A percentile compares a stretch with the other conserved stretches of the same genome.
These are phyloP conservation scores for Poecilia velifera DNA, from an alignment of 2,797 vertebrate genomes.

Conservation along the genomic window DNA sequence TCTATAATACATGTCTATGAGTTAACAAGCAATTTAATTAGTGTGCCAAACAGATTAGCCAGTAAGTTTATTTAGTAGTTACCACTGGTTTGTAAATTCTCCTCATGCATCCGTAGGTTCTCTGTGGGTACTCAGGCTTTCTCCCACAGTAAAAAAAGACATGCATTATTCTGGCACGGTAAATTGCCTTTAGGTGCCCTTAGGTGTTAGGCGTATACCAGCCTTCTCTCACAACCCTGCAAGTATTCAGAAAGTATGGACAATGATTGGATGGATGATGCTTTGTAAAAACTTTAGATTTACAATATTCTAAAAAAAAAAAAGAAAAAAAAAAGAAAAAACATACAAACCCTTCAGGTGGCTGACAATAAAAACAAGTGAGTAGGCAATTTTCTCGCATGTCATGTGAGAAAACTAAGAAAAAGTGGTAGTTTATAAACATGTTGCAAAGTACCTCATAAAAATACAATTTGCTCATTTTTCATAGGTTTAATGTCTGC, in stretches of 20 bases:
- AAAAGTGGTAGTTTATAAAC: too few species aligned
- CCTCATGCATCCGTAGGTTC: too few species aligned
- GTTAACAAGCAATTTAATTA: too few species aligned
- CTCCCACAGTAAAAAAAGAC: not conserved
- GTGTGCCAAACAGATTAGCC: too few species aligned
- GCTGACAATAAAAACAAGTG: not conserved
- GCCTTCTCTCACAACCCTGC: not conserved
- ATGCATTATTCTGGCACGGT: not conserved
- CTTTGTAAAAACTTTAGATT: not conserved
- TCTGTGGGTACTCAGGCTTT: not conserved
- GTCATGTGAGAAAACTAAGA: too few species aligned
- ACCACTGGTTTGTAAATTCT: too few species aligned
- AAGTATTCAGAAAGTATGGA: not conserved
- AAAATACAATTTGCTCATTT: too few species aligned
- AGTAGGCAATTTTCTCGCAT: too few species aligned
- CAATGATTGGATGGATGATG: not conserved
- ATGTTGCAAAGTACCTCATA: too few species aligned
- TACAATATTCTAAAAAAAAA: too few species aligned
- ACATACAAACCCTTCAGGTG: not conserved
- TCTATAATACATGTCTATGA: too few species aligned
- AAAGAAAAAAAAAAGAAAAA: not conserved
- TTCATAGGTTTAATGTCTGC: not conserved
- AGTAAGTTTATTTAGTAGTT: too few species aligned
- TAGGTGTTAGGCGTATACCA: not conserved
- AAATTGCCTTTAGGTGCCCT: constrained; percentile 1